phyloP scores from a whole-genome alignment of 2,888 invertebrate species.

The Frankliniella intonsa region DNA sequence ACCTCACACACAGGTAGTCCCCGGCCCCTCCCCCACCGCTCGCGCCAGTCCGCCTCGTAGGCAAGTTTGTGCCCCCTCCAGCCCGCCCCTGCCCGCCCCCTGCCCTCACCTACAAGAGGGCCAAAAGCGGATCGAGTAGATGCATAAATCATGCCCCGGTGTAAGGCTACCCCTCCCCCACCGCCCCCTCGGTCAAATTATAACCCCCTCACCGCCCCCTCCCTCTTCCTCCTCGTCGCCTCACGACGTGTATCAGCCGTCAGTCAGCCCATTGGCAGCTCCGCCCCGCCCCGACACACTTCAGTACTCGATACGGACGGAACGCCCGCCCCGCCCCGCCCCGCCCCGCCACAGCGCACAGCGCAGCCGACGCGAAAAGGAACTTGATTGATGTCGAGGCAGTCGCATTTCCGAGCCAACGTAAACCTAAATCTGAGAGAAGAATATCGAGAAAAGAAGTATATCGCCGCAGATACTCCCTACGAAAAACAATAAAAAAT shows the following conservation, averaged over 20 bases:
- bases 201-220: too few relatives aligned
- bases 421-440: background rate
- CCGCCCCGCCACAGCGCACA: background rate
- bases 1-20: too few relatives aligned
- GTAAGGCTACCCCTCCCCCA: background rate
- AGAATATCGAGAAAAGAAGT: background rate
- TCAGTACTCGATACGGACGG: background rate
- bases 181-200: too few relatives aligned
- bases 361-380: background rate
- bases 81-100: background rate
- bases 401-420: background rate
- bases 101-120: too few relatives aligned
- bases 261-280: constrained; percentile 4
- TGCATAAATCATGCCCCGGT: constrained; percentile 1
- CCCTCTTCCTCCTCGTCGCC: background rate
- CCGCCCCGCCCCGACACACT: background rate
- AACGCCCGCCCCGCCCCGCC: too few relatives aligned
- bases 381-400: background rate
- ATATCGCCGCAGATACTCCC: too few relatives aligned
- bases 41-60: too few relatives aligned
- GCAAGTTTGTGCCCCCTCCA: too few relatives aligned
- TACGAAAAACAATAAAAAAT: too few relatives aligned
- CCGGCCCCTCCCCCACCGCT: too few relatives aligned
- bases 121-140: background rate
- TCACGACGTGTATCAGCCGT: background rate